Conservation (phyloP, 1,140 invertebrate species). For the Psilanteris sp. region DNA sequence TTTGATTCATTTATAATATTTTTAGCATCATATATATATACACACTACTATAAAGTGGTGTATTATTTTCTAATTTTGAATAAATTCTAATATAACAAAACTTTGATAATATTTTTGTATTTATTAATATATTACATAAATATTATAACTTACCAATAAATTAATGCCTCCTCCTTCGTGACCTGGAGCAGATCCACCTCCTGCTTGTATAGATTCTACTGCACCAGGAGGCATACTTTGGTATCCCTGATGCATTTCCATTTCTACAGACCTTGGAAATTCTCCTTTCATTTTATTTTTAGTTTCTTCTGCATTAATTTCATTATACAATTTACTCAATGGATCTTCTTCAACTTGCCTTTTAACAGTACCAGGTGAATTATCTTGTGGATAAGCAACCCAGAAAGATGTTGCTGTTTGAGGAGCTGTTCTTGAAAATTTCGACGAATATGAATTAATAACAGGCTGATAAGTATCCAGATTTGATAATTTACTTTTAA, state of each 20-base stretch:
- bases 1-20: too few species aligned
- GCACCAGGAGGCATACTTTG: constrained; percentile 75
- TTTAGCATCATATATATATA: too few species aligned
- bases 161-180: constrained; percentile 75
- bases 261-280: constrained; percentile 68
- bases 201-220: constrained; percentile 73
- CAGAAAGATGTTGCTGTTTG: constrained; percentile 65
- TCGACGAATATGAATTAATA: constrained; percentile 14
- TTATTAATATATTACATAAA: too few species aligned
- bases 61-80: too few species aligned
- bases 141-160: constrained; percentile 74
- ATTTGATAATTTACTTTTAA: constrained; percentile 65
- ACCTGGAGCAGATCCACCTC: constrained; percentile 70
- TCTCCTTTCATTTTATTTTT: constrained; percentile 16
- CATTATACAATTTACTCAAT: constrained; percentile 19
- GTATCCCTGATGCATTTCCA: constrained; percentile 77
- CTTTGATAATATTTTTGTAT: too few species aligned
- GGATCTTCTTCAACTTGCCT: constrained; percentile 60
- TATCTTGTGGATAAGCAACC: constrained; percentile 62
- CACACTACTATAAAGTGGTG: too few species aligned
- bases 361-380: constrained; percentile 43
- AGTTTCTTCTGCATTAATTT: constrained; percentile 23
- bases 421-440: constrained; percentile 34
- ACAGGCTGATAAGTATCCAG: constrained; percentile 18
- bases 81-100: too few species aligned